These are phyloP conservation scores for Drosophila glabriapex DNA, from an alignment of 2,888 invertebrate species.

Conservation along the genomic window DNA sequence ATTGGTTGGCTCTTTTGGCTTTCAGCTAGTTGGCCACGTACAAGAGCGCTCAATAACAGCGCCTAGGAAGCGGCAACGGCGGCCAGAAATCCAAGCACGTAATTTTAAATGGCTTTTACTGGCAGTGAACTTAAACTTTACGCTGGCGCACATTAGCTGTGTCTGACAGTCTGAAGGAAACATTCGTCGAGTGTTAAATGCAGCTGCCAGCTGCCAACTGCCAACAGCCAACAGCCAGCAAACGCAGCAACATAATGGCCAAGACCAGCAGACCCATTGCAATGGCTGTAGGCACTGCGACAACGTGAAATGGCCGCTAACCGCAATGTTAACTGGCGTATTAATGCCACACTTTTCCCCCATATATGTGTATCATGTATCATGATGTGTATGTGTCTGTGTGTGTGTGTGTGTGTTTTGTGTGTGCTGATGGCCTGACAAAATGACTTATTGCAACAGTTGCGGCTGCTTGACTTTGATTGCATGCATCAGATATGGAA, in stretches of 20 bases:
- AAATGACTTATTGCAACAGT: conserved; percentile 71
- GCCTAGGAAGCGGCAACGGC: conserved; percentile 39
- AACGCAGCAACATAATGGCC: conserved; percentile 39
- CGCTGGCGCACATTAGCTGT: conserved; percentile 76
- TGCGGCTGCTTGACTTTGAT: conserved; percentile 78
- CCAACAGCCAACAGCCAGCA: conserved; percentile 40
- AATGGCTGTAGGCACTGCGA: conserved; percentile 60
- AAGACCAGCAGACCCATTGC: conserved; percentile 21
- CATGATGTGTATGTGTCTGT: neutral
- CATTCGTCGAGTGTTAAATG: conserved; percentile 77
- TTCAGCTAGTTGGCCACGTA: conserved; percentile 68
- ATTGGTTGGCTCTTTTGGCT: conserved; percentile 17
- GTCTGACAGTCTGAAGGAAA: conserved; percentile 65
- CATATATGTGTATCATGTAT: neutral
- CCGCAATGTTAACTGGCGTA: conserved; percentile 79
- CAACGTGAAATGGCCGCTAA: conserved; percentile 69
- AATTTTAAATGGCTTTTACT: conserved; percentile 83
- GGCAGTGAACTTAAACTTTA: conserved; percentile 82
- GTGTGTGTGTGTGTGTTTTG: conserved; percentile 9
- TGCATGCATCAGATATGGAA: conserved; percentile 64
- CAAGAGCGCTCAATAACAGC: conserved; percentile 74
- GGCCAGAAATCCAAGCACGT: conserved; percentile 82
- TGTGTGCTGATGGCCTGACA: conserved; percentile 33
- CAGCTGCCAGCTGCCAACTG: conserved; percentile 68
- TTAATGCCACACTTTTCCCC: conserved; percentile 68